Evolutionary conservation across 2,113 vertebrate species (phyloP).

Genomic region (Benitochromis conjunctus): DNA sequence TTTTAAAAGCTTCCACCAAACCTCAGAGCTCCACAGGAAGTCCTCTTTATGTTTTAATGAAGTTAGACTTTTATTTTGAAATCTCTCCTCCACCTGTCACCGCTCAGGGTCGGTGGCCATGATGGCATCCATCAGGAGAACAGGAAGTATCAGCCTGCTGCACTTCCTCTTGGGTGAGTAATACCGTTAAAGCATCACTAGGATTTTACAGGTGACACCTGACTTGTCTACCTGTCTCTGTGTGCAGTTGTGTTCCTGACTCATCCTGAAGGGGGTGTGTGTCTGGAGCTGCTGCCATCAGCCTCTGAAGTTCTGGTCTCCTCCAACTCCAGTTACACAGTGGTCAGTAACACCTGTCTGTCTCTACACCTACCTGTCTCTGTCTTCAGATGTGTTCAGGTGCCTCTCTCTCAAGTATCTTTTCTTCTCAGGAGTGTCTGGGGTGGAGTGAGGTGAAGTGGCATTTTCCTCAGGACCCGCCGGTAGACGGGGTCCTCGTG

Average conservation of each 20-base stretch:
- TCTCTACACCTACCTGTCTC: not conserved
- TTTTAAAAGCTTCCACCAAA: not conserved
- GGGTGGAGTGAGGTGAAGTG: constrained; percentile 75
- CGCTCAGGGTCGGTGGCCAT: not conserved
- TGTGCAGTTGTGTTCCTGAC: constrained; percentile 55
- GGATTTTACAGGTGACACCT: not conserved
- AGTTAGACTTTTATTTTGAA: not conserved
- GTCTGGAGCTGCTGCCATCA: constrained; percentile 71
- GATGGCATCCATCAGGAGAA: not conserved
- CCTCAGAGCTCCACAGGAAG: not conserved
- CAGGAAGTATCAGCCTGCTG: not conserved
- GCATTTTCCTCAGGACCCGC: constrained; percentile 38
- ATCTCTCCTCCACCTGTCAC: not conserved
- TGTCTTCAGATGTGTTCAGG: constrained; percentile 68
- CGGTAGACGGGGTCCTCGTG: not conserved
- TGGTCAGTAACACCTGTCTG: constrained; percentile 47
- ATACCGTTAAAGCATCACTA: not conserved
- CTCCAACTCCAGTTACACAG: constrained; percentile 73
- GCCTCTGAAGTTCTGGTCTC: constrained; percentile 73
- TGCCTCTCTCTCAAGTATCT: not conserved
- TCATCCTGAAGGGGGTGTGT: not conserved
- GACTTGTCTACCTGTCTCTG: not conserved
- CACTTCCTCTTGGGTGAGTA: constrained; percentile 42
- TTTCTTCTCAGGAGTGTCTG: constrained; percentile 66
- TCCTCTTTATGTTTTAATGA: not conserved